Evolutionary conservation across 2,888 invertebrate genomes (phyloP).

Genomic region (Drosophila peninsularis): DNA sequence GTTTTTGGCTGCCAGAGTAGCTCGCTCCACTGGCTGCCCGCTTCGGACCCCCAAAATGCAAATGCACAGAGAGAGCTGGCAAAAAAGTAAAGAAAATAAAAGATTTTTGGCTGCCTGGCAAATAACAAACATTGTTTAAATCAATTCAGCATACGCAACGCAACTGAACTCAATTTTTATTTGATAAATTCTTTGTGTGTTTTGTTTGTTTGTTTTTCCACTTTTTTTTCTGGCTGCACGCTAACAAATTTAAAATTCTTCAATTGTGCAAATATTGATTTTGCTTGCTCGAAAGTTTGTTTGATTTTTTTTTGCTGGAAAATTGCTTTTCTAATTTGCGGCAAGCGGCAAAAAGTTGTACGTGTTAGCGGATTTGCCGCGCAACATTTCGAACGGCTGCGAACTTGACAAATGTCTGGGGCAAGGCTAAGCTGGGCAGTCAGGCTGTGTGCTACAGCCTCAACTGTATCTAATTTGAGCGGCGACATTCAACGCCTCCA

Average conservation of each 20-base stretch:
- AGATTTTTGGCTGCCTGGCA: slow-evolving; percentile 26
- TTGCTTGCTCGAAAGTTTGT: slow-evolving; percentile 57
- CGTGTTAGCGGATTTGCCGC: slow-evolving; percentile 23
- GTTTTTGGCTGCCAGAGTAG: slow-evolving; percentile 59
- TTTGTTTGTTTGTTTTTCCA: background rate
- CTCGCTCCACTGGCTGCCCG: slow-evolving; percentile 23
- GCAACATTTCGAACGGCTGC: slow-evolving; percentile 31
- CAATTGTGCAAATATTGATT: slow-evolving; percentile 73
- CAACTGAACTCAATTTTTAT: slow-evolving; percentile 37
- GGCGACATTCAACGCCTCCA: slow-evolving; percentile 69
- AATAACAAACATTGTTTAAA: slow-evolving; percentile 65
- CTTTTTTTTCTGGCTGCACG: slow-evolving; percentile 5
- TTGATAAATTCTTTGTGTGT: slow-evolving; percentile 10
- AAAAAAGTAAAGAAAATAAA: slow-evolving; percentile 20
- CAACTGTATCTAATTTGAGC: slow-evolving; percentile 37
- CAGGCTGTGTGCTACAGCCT: slow-evolving; percentile 7
- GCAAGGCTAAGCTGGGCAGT: slow-evolving; percentile 54
- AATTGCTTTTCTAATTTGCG: slow-evolving; percentile 51
- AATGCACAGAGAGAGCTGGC: slow-evolving; percentile 39
- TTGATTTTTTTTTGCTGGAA: slow-evolving; percentile 28
- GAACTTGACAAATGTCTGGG: slow-evolving; percentile 58
- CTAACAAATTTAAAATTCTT: slow-evolving; percentile 52
- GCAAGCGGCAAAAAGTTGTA: slow-evolving; percentile 32
- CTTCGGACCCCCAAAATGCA: slow-evolving; percentile 45
- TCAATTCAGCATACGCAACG: slow-evolving; percentile 57